Base-by-base conservation (phyloP, 2,113 vertebrate genomes). In the Trogon melanurus region DNA sequence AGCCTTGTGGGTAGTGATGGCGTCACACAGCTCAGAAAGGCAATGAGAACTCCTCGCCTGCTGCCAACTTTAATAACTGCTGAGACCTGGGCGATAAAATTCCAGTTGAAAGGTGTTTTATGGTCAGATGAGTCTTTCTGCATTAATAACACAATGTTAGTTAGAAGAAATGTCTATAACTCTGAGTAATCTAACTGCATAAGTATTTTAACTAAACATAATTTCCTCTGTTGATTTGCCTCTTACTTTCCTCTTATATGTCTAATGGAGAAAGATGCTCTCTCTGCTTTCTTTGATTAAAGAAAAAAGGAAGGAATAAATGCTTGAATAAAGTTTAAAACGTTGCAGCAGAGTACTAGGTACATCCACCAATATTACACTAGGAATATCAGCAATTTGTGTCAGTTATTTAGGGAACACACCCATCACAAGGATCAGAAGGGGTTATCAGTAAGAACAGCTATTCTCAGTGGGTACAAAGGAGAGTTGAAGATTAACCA, bases 61-160 rank as follows among this genome's bases (percentile, higher is more conserved):
- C 4, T 64, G 66, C 50, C 62, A 41, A 0, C 26, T 38, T n/a
- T 44, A 50, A 25, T 19, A 45, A 18, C 51, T 66, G 51, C 61
- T 15, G 18, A 34, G 61, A 25, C 41, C 0, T 10, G 25, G 44
- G 19, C 1, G 3, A 5, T 23, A 6, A 15, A 62, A 41, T 13
- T 14, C 26, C 6, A 3, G 13, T 14, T 44, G 72, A 18, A 53
- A 62, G 27, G 0, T 58, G 2, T 41, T 41, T 13, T 15, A 9
- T 13, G 26, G 41, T 27, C 57, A 48, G 57, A 38, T 3, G 57
- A 7, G 12, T 61, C 26, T 71, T 20, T 57, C 44, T 71, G 67
- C 72, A 1, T 23, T 2, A 1, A 41, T 41, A 58, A 50, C 30
- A 9, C 20, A 10, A 18, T 9, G 13, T 47, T 67, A 19, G 44